Conservation (phyloP, 2,113 vertebrate genomes). For the Pholis gunnellus region DNA sequence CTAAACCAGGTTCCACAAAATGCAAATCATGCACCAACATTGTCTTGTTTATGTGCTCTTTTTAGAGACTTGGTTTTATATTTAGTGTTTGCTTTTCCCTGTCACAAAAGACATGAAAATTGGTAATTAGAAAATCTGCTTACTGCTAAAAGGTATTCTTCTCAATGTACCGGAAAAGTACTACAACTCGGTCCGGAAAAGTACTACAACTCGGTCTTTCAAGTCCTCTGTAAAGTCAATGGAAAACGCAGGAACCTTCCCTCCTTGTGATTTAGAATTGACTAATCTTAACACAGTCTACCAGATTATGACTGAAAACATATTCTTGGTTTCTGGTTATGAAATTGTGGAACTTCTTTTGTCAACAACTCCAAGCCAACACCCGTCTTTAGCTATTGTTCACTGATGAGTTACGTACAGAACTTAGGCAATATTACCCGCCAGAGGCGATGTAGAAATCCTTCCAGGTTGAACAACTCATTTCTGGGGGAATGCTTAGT, state of each 20-base stretch:
- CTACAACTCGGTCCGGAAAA: not conserved
- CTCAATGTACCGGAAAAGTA: not conserved
- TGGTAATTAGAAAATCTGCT: not conserved
- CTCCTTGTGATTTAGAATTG: not conserved
- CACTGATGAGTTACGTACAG: not conserved
- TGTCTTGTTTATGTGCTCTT: not conserved
- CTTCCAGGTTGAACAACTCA: not conserved
- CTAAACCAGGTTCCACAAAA: too few species aligned
- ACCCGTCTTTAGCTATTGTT: constrained; percentile 2
- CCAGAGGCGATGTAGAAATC: not conserved
- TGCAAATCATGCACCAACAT: not conserved
- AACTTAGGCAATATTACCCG: not conserved
- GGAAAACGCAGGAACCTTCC: not conserved
- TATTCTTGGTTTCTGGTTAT: not conserved
- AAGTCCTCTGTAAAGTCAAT: not conserved
- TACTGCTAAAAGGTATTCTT: not conserved
- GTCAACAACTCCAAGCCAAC: not conserved
- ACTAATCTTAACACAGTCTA: too few species aligned
- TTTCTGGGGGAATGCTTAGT: not conserved
- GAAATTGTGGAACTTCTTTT: constrained; percentile 29
- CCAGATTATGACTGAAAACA: not conserved
- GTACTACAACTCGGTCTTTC: not conserved
- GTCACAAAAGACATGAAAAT: not conserved
- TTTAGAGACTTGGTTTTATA: not conserved
- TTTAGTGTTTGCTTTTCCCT: not conserved